Evolutionary conservation across 2,113 vertebrate species (phyloP).

Genomic region (Solea senegalensis): DNA sequence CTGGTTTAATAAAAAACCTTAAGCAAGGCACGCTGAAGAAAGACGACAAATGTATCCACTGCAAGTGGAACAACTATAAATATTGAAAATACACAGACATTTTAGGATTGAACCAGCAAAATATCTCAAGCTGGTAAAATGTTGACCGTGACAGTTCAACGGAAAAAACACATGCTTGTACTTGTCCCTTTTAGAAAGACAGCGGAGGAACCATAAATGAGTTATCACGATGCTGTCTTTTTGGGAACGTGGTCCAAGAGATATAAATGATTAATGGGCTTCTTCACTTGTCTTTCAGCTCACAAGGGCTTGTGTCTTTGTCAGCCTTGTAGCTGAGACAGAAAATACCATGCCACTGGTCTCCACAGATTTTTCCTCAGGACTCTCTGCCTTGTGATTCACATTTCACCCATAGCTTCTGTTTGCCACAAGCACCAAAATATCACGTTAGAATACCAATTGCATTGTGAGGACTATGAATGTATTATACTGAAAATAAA

Average conservation of each 20-base stretch:
- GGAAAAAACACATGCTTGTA: constrained; percentile 18
- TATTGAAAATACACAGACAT: background rate
- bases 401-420: constrained; percentile 25
- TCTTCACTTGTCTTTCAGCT: constrained; percentile 68
- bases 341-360: constrained; percentile 33
- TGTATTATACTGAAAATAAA: constrained; percentile 4
- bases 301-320: constrained; percentile 57
- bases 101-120: background rate
- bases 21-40: too few species aligned
- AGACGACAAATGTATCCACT: background rate
- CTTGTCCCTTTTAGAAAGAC: constrained; percentile 46
- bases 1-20: constrained; percentile 1
- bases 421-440: constrained; percentile 41
- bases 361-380: constrained; percentile 33
- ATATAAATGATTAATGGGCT: constrained; percentile 73
- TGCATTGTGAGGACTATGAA: constrained; percentile 18
- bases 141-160: constrained; percentile 3
- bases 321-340: constrained; percentile 57
- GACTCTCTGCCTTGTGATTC: constrained; percentile 42
- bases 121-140: background rate
- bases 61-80: background rate
- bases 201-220: constrained; percentile 65
- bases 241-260: constrained; percentile 58
- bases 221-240: constrained; percentile 65
- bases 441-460: constrained; percentile 11